Base-by-base conservation (phyloP, 2,888 invertebrate genomes). In the Morpho helenor region DNA sequence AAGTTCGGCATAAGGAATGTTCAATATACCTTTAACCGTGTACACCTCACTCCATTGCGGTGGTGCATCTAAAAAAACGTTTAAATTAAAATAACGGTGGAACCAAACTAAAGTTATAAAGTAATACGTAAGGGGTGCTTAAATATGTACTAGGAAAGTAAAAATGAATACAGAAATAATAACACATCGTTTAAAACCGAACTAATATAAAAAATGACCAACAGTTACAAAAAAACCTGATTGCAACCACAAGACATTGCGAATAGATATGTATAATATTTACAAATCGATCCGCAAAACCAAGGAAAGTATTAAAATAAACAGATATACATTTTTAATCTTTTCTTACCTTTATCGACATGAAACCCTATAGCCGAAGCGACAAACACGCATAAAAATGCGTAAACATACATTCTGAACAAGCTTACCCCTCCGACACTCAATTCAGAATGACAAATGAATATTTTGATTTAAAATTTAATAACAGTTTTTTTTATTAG, bases 1-100 rank as follows among this genome's bases (percentile, higher is more conserved):
- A 52, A 99, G 94, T 87, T 98, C 98, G 0, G 98, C 98, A 87
- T 98, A 99, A 0, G 99, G 98, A 66, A 99, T 96, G 68, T 92
- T 93, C 39, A 98, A 83, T 4, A 94, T 91, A 4, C 97, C 97
- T 74, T 94, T 94, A 0, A 95, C 94, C 0, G 94, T 93, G 75
- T 97, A 96, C 0, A 93, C 92, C 0, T 91, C 76, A 72, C 92
- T 95, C 93, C 96, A 96, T 80, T 86, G 83, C 10, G 95, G 95
- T 2, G 91, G 83, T 7, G 74, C 47, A 45, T 80, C 89, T 89
- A 68, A 59, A 65, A 53, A 46, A 52, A 52, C 43, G 44, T 47
- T 31, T 31, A 31, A 31, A 31, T 31, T 43, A 51, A 49, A 46
- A 49, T 7, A 8, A 9, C 39, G 40, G 52, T 8, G 39, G 8